Evolutionary conservation across 2,888 invertebrate species (phyloP).

Genomic region (Oxytorus armatus): DNA sequence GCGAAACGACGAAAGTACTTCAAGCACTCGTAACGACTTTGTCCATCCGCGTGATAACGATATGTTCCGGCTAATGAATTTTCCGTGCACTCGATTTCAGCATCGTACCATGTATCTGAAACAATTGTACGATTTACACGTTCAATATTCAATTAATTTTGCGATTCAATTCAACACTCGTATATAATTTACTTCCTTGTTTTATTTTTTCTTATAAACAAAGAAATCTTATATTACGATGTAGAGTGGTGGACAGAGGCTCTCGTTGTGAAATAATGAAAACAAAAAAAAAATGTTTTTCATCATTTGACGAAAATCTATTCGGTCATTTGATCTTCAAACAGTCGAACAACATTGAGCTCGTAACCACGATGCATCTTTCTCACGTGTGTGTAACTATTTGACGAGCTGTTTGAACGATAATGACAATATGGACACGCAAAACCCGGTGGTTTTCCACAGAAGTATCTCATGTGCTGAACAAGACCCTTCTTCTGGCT

Average conservation of each 20-base stretch:
- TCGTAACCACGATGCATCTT: conserved; percentile 58
- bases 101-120: conserved; percentile 23
- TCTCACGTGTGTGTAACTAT: conserved; percentile 68
- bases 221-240: too few relatives aligned
- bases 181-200: too few relatives aligned
- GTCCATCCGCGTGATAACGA: conserved; percentile 65
- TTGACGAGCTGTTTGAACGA: conserved; percentile 64
- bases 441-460: conserved; percentile 74
- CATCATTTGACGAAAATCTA: conserved; percentile 8
- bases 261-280: too few relatives aligned
- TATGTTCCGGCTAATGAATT: conserved; percentile 15
- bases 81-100: background rate
- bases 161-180: background rate
- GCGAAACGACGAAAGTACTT: conserved; percentile 79
- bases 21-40: conserved; percentile 78
- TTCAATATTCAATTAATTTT: conserved; percentile 8
- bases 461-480: conserved; percentile 72
- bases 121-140: conserved; percentile 21
- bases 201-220: too few relatives aligned
- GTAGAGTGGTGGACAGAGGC: too few relatives aligned
- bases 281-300: too few relatives aligned
- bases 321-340: conserved; percentile 36
- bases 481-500: conserved; percentile 63
- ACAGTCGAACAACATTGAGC: conserved; percentile 56
- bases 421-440: conserved; percentile 74